phyloP scores from a whole-genome alignment of 2,113 vertebrate species.

The Argyrosomus japonicus region DNA sequence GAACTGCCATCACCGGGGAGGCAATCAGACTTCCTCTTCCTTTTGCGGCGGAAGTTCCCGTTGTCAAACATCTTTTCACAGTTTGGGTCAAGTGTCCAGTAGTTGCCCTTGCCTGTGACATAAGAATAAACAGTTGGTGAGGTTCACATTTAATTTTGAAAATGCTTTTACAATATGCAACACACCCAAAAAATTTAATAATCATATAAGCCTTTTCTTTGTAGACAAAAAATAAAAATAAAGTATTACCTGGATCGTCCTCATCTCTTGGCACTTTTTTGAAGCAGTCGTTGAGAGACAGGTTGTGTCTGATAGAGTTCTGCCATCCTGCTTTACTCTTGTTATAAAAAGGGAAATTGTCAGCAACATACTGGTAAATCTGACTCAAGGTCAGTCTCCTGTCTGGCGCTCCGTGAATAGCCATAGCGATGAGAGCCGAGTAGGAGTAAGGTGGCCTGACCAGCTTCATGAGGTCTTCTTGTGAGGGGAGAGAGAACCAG shows the following conservation, averaged over 20 bases:
- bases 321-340: slow-evolving; percentile 99
- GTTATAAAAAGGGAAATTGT: slow-evolving; percentile 99
- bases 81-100: slow-evolving; percentile 99
- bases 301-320: slow-evolving; percentile 95
- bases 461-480: slow-evolving; percentile 98
- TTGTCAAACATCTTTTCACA: slow-evolving; percentile 99
- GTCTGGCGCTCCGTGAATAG: slow-evolving; percentile 95
- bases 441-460: slow-evolving; percentile 98
- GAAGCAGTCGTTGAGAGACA: slow-evolving; percentile 96
- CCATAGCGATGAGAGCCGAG: slow-evolving; percentile 99
- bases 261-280: slow-evolving; percentile 98
- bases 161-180: neutral
- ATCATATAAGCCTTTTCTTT: too few species aligned
- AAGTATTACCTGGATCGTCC: slow-evolving; percentile 93
- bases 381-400: slow-evolving; percentile 96
- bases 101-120: slow-evolving; percentile 94
- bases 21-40: slow-evolving; percentile 95
- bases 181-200: neutral
- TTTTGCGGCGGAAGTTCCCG: slow-evolving; percentile 97
- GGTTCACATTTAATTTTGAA: neutral
- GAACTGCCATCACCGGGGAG: slow-evolving; percentile 73
- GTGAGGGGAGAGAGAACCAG: slow-evolving; percentile 96
- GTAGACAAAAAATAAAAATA: neutral
- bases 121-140: neutral
- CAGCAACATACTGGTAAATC: slow-evolving; percentile 99